Evolutionary conservation across 2,797 vertebrate genomes (phyloP).

Genomic region (Chaetophractus vellerosus): DNA sequence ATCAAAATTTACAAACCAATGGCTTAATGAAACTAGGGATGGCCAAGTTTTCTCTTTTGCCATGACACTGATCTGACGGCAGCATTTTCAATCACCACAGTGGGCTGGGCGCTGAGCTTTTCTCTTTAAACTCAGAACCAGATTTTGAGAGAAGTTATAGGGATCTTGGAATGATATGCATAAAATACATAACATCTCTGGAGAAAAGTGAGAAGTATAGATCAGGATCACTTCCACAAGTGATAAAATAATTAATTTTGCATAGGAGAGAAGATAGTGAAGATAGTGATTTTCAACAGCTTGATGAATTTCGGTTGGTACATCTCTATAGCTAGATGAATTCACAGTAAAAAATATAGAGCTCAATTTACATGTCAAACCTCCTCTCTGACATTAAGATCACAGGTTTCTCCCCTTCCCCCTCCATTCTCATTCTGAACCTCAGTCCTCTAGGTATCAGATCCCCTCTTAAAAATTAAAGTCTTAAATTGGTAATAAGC

Average conservation of each 20-base stretch:
- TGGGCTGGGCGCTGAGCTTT: not conserved
- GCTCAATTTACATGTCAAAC: not conserved
- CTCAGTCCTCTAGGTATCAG: not conserved
- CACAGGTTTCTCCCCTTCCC: not conserved
- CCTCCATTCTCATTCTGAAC: not conserved
- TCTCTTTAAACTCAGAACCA: not conserved
- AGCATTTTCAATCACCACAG: not conserved
- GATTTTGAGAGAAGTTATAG: slow-evolving; percentile 25
- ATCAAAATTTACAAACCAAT: not conserved
- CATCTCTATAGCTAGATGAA: not conserved
- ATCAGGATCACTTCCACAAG: not conserved
- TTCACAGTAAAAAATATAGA: not conserved
- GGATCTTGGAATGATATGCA: not conserved
- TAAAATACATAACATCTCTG: not conserved
- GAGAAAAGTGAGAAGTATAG: not conserved
- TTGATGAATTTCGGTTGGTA: not conserved
- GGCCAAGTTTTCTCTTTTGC: not conserved
- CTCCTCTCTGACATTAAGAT: not conserved
- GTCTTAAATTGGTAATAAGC: slow-evolving; percentile 92
- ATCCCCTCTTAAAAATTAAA: slow-evolving; percentile 72
- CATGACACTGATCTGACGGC: not conserved
- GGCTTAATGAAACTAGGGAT: not conserved
- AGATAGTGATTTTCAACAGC: slow-evolving; percentile 21
- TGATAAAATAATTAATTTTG: not conserved
- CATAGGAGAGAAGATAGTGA: not conserved